These are phyloP conservation scores for Drosophila pectinifera DNA, from an alignment of 1,140 invertebrate species.

Conservation along the genomic window DNA sequence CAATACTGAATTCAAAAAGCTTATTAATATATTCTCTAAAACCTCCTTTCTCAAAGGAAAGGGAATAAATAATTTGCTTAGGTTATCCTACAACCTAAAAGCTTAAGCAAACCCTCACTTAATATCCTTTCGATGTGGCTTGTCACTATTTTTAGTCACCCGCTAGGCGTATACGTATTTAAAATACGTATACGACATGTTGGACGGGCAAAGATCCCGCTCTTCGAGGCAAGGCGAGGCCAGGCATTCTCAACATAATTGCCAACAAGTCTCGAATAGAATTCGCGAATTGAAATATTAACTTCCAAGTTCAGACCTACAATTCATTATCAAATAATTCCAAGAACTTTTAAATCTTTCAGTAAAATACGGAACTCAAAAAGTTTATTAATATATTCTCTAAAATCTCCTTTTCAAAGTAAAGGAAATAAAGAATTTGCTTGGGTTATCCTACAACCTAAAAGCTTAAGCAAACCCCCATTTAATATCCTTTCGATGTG, in stretches of 20 bases:
- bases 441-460: not conserved
- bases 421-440: not conserved
- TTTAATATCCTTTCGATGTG: slow-evolving; percentile 8
- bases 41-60: too few species aligned
- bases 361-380: too few species aligned
- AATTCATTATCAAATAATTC: too few species aligned
- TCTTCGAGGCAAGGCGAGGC: not conserved
- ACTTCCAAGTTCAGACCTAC: too few species aligned
- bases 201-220: not conserved
- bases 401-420: too few species aligned
- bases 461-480: not conserved
- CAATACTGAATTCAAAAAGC: too few species aligned
- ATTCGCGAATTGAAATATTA: not conserved
- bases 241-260: slow-evolving; percentile 25
- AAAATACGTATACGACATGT: slow-evolving; percentile 25
- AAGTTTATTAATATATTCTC: too few species aligned
- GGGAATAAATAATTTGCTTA: not conserved
- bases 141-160: slow-evolving; percentile 18
- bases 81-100: not conserved
- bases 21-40: too few species aligned
- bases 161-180: slow-evolving; percentile 8
- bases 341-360: too few species aligned
- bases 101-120: not conserved
- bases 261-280: slow-evolving; percentile 13
- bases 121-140: slow-evolving; percentile 9